Evolutionary conservation across 64 coral and sea anemone genomes (phyloP), one percentile per base, ranked within the genome.

Genomic region (Actinia tenebrosa): DNA sequence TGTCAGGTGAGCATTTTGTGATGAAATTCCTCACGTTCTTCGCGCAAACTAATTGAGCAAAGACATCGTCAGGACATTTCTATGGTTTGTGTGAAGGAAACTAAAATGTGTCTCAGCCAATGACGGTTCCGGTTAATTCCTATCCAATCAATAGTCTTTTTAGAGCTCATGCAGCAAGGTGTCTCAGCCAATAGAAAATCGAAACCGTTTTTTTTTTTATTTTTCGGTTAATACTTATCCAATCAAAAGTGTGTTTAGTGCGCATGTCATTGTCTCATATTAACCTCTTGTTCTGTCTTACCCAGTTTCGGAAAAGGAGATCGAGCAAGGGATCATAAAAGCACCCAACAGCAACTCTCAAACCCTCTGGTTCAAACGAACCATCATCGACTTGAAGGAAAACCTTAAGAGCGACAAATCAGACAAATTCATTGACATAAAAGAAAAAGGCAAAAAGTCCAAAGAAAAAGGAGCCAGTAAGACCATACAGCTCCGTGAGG

Each of bases 341-440:
- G 85, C 56, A 11, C 52, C 89, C 25, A 53, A 71, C 15, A 52
- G 91, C 30, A 90, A 88, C 52, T 50, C 84, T 18, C 27, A 88
- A 16, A 20, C 56, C 18, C 78, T 94, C 27, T 98, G 95, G 95
- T 94, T 98, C 79, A 85, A 88, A 25, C 89, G 95, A 19, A 91
- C 59, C 52, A 94, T 98, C 71, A 91, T 86, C 25, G 95, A 94
- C 64, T 53, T 98, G 53, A 89, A 91, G 52, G 95, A 94, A 15
- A 88, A 94, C 58, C 54, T 91, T 0, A 86, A 84, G 53, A 94
- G 89, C 62, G 78, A 68, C 3, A 85, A 88, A 26, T 90, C 92
- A 26, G 89, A 89, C 17, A 89, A 87, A 63, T 98, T 93, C 78
- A 72, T 98, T 13, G 95, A 98, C 79, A 91, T 94, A 2, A 88